These are phyloP conservation scores for Adineta ricciae DNA, from an alignment of 2,888 invertebrate genomes.

Conservation along the genomic window DNA sequence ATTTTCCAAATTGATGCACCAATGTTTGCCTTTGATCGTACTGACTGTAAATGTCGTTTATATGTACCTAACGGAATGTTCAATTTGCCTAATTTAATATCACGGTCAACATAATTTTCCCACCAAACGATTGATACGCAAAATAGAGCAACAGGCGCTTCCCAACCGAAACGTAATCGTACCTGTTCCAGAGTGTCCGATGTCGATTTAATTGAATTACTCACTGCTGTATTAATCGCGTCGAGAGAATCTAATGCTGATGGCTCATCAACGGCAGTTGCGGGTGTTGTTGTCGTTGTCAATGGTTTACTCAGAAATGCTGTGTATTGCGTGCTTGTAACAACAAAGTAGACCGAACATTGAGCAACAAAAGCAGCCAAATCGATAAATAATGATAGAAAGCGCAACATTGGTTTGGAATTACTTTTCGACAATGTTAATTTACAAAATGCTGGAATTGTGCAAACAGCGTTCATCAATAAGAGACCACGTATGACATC, in stretches of 20 bases:
- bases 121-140: slow-evolving; percentile 71
- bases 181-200: neutral
- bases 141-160: slow-evolving; percentile 59
- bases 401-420: slow-evolving; percentile 36
- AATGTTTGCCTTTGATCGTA: slow-evolving; percentile 40
- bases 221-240: neutral
- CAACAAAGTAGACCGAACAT: slow-evolving; percentile 40
- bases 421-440: slow-evolving; percentile 42
- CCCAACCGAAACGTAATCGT: slow-evolving; percentile 49
- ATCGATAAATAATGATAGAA: slow-evolving; percentile 39
- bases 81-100: slow-evolving; percentile 36
- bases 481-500: slow-evolving; percentile 46
- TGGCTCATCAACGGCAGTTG: neutral
- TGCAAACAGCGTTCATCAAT: slow-evolving; percentile 43
- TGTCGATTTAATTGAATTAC: neutral
- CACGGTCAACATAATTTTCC: slow-evolving; percentile 62
- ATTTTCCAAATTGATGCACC: slow-evolving; percentile 41
- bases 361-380: slow-evolving; percentile 41
- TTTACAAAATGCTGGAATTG: slow-evolving; percentile 44
- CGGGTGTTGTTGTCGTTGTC: neutral
- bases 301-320: slow-evolving; percentile 30
- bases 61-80: slow-evolving; percentile 34
- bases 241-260: slow-evolving; percentile 11
- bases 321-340: slow-evolving; percentile 35
- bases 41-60: slow-evolving; percentile 39